Evolutionary conservation across 92 coral and sea anemone species (phyloP).

Genomic region (Actinernus sp.): DNA sequence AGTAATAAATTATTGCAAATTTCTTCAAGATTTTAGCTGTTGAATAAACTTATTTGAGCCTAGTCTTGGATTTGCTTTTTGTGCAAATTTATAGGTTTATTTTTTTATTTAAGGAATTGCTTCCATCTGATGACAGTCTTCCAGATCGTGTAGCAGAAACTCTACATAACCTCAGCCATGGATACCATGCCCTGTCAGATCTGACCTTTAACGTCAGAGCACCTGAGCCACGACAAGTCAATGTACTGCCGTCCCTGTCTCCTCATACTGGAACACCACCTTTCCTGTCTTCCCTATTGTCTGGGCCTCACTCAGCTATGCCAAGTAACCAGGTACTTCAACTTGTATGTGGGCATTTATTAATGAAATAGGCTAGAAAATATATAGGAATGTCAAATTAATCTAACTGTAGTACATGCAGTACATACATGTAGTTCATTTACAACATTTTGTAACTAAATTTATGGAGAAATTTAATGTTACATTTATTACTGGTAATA

Average conservation of each 20-base stretch:
- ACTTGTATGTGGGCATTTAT: no score
- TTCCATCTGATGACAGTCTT: conserved; percentile 90
- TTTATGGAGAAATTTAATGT: no score
- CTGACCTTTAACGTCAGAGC: conserved; percentile 88
- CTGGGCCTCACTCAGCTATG: conserved; percentile 17
- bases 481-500: no score
- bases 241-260: conserved; percentile 84
- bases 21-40: no score
- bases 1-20: background rate
- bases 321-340: conserved; percentile 1
- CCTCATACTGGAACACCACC: conserved; percentile 81
- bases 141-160: conserved; percentile 97
- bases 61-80: background rate
- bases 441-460: no score
- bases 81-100: background rate
- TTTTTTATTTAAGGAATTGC: conserved; percentile 49
- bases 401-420: no score
- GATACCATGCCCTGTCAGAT: conserved; percentile 98
- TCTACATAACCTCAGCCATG: conserved; percentile 94
- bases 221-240: conserved; percentile 85
- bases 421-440: no score
- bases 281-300: conserved; percentile 48
- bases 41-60: no score
- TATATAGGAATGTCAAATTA: no score
- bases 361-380: no score